phyloP scores from a whole-genome alignment of 2,888 invertebrate genomes.

The Bimastos eiseni region DNA sequence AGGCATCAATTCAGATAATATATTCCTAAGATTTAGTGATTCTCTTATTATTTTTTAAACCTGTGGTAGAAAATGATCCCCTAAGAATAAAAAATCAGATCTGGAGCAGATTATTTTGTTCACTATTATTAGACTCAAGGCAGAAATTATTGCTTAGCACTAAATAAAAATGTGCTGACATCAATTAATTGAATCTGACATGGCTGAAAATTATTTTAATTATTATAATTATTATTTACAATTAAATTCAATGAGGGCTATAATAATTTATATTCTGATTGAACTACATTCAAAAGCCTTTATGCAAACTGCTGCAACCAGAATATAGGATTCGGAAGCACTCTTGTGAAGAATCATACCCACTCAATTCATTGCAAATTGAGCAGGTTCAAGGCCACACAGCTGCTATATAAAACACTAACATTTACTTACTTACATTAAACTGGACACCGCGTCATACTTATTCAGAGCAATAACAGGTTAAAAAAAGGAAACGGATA shows the following conservation, averaged over 20 bases:
- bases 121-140: neutral
- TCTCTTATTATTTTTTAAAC: conserved; percentile 1
- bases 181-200: neutral
- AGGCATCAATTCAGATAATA: neutral
- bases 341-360: too few species aligned
- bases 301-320: neutral
- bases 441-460: neutral
- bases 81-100: neutral
- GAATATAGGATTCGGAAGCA: neutral
- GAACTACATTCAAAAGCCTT: neutral
- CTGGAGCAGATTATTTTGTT: neutral
- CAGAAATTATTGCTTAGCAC: neutral
- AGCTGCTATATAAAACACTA: too few species aligned
- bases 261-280: neutral
- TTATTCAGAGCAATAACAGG: neutral
- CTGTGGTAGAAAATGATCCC: neutral
- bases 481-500: neutral
- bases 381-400: too few species aligned
- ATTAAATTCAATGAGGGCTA: neutral
- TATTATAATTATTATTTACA: neutral
- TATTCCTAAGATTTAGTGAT: neutral
- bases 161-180: neutral
- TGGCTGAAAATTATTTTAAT: neutral
- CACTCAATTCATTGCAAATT: too few species aligned
- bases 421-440: too few species aligned